Conservation (phyloP, 2,797 vertebrate species). For the Hozukius guyotensis region DNA sequence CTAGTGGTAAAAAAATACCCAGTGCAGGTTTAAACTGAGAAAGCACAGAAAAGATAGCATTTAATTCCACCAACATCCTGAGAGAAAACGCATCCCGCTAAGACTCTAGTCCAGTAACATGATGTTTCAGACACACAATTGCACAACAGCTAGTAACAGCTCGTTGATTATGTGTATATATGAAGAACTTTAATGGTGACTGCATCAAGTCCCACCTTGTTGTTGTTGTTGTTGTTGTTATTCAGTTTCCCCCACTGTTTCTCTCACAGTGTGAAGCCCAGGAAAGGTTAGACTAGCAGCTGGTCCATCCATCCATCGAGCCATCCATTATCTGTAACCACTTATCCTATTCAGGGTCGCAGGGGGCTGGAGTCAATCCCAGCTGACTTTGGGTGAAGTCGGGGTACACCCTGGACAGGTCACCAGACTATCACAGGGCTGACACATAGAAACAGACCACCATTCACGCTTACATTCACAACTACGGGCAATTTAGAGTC, state of each 20-base stretch:
- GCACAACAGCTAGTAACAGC: background rate
- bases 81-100: background rate
- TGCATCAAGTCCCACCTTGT: background rate
- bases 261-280: background rate
- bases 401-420: too few species aligned
- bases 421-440: too few species aligned
- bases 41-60: background rate
- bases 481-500: background rate
- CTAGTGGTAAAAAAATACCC: constrained; percentile 1
- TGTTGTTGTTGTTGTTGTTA: background rate
- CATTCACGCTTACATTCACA: too few species aligned
- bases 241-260: background rate
- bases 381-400: too few species aligned
- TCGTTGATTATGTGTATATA: background rate
- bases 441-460: too few species aligned
- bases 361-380: too few species aligned
- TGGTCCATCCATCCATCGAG: constrained; percentile 7
- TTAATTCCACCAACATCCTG: background rate
- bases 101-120: background rate
- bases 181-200: background rate
- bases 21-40: background rate
- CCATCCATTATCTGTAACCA: too few species aligned
- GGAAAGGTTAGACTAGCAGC: background rate
- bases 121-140: background rate
- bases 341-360: too few species aligned